These are phyloP conservation scores for Fragum fragum DNA, from an alignment of 2,888 invertebrate species.

Conservation along the genomic window DNA sequence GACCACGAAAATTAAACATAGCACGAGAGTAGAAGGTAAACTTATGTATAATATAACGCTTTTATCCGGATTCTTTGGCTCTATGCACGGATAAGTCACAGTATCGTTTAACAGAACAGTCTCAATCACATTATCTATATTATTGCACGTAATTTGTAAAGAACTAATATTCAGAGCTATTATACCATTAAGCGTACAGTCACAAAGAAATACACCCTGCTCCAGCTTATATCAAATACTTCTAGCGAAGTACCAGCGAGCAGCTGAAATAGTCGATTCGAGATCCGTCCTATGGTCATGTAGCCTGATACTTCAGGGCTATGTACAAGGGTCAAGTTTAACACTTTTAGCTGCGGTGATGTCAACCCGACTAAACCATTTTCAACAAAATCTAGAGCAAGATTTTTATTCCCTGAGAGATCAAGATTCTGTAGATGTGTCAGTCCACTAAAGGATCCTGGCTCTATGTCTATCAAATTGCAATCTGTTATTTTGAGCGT, in stretches of 20 bases:
- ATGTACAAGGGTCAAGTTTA: background rate
- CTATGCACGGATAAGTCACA: background rate
- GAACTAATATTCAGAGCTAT: background rate
- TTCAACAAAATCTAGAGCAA: background rate
- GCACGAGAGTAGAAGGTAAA: background rate
- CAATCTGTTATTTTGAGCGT: background rate
- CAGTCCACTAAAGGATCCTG: background rate
- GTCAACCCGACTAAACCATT: background rate
- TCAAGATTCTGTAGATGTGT: background rate
- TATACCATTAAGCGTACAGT: background rate
- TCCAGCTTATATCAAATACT: constrained; percentile 8
- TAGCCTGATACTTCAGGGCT: background rate
- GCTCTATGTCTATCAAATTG: background rate
- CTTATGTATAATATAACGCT: background rate
- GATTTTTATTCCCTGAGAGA: background rate
- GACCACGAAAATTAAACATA: background rate
- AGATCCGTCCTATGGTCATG: background rate
- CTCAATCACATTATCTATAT: background rate
- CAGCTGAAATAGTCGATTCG: background rate
- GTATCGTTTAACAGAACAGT: background rate
- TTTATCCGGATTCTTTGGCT: background rate
- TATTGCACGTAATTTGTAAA: background rate
- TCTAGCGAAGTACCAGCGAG: background rate
- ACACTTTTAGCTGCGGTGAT: background rate
- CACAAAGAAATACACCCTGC: constrained; percentile 1